phyloP scores from a whole-genome alignment of 2,797 vertebrate species.

The Sphaeramia orbicularis region DNA sequence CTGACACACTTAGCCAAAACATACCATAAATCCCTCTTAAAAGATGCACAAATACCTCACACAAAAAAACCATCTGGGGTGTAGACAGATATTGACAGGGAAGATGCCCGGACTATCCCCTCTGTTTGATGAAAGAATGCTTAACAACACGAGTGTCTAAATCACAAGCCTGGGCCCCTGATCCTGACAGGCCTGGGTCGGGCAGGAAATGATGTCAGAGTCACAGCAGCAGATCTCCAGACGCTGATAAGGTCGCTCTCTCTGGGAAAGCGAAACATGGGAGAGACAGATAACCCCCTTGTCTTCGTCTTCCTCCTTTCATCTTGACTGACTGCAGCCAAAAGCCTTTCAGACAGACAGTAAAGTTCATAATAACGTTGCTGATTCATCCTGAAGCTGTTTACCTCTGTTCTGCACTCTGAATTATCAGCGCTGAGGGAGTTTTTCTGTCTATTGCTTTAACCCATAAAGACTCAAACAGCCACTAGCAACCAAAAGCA shows the following conservation, averaged over 20 bases:
- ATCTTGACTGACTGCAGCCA: conserved; percentile 44
- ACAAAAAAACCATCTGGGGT: conserved; percentile 55
- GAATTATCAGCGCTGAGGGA: background rate
- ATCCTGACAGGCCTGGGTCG: conserved; percentile 47
- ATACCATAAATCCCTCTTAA: conserved; percentile 42
- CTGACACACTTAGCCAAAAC: conserved; percentile 58
- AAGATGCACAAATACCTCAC: conserved; percentile 32
- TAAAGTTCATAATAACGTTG: conserved; percentile 33
- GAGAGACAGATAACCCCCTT: conserved; percentile 60
- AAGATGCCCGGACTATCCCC: conserved; percentile 26
- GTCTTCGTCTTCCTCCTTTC: conserved; percentile 52
- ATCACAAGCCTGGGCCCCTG: conserved; percentile 27
- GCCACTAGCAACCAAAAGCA: too few relatives aligned
- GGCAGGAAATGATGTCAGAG: conserved; percentile 80
- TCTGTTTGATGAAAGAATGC: conserved; percentile 56
- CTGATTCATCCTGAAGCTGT: conserved; percentile 23
- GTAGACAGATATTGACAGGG: conserved; percentile 52
- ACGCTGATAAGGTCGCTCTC: conserved; percentile 66
- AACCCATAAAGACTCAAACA: too few relatives aligned
- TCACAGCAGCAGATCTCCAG: conserved; percentile 69
- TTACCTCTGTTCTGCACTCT: conserved; percentile 21
- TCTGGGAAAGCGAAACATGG: conserved; percentile 57
- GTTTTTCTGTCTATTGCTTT: too few relatives aligned
- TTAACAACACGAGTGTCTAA: conserved; percentile 42
- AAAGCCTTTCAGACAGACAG: conserved; percentile 39